Evolutionary conservation across 2,797 vertebrate species (phyloP), one percentile per base, ranked within the genome.

Genomic region (Pteropus rufus): DNA sequence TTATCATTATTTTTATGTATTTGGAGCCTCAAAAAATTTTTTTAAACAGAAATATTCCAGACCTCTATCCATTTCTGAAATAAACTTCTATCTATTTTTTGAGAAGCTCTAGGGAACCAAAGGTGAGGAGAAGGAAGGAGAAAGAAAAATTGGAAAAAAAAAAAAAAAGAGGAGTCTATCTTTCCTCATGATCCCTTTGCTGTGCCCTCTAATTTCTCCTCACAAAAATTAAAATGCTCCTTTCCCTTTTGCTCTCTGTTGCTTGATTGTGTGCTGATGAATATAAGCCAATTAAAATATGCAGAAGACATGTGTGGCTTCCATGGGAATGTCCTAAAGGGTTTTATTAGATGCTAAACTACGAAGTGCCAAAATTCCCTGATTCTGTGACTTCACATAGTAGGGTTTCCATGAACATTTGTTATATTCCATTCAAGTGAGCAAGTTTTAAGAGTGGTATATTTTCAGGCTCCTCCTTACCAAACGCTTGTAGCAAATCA

Each of bases 1-100:
- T 62, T 94, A 54, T 77, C 89, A 75, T 72, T 90, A 84, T 94
- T 91, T 93, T 44, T 83, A 76, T 83, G 56, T 93, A 73, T 9
- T 18, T 21, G 1, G 23, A 83, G 24, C 0, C 36, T 93, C 16
- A 75, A 77, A 58, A 58, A 21, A 3, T 49, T n/a, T 64, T 62
- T 64, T 82, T 82, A 41, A 64, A 46, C n/a, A 88, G 73, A 80
- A 75, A 34, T 80, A 93, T 34, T 46, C 19, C 23, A 77, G 52
- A 52, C 19, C 41, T 52, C n/a, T 46, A 41, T 65, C 16, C 54
- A n/a, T 89, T 77, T 52, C 44, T 79, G 64, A 90, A 85, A 70
- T 85, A 60, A 24, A 76, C 2, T 7, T 93, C 62, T 77, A 44
- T 77, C 11, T 88, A 10, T 85, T 89, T 89, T 87, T 56, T 90